Evolutionary conservation across 53 echinoderm and acorn worm genomes (phyloP).

Genomic region (Actinopyga echinites): DNA sequence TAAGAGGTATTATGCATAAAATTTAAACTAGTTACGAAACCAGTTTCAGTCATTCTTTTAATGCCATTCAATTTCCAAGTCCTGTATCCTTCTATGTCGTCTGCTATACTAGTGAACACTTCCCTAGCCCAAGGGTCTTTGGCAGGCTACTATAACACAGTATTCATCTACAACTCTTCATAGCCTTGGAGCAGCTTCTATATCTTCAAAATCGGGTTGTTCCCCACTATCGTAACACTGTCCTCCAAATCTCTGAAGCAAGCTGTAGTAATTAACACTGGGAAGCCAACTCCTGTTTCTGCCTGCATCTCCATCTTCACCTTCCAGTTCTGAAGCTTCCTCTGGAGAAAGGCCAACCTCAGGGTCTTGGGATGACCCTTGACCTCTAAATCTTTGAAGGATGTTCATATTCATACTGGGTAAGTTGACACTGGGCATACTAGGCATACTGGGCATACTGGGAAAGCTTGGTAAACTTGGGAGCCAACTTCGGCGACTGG

Average conservation of each 20-base stretch:
- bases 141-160: too few relatives aligned
- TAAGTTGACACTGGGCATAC: constrained; percentile 61
- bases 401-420: constrained; percentile 89
- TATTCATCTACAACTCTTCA: too few relatives aligned
- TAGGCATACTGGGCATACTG: constrained; percentile 68
- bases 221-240: constrained; percentile 72
- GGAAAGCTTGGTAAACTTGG: constrained; percentile 75
- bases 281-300: constrained; percentile 33
- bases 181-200: background rate
- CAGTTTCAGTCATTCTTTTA: too few relatives aligned
- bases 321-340: background rate
- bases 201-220: constrained; percentile 28
- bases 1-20: too few relatives aligned
- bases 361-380: constrained; percentile 46
- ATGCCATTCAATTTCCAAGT: too few relatives aligned
- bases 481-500: constrained; percentile 87
- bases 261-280: constrained; percentile 42
- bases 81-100: too few relatives aligned
- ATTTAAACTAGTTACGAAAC: too few relatives aligned
- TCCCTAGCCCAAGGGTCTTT: too few relatives aligned
- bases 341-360: constrained; percentile 43
- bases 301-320: background rate
- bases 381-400: constrained; percentile 73
- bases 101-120: too few relatives aligned
- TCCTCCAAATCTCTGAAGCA: constrained; percentile 61